Evolutionary conservation across 1,140 invertebrate genomes (phyloP), one percentile per base, ranked within the genome.

Genomic region (Penaeus vannamei): DNA sequence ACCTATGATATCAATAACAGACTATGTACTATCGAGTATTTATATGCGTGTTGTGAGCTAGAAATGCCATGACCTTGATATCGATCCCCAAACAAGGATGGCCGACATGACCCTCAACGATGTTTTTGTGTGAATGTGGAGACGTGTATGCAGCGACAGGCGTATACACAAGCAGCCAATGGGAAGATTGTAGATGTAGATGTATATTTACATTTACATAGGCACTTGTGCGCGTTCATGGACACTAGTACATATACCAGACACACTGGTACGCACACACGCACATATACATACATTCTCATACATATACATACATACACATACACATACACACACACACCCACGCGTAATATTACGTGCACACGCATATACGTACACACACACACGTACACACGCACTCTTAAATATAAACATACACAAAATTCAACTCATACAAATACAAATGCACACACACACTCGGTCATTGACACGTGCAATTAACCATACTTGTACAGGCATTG

Each of bases 161-260:
- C n/a, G n/a, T 32, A 72, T 32, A 8, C 69, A 72, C 23, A 72
- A 26, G 26, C n/a, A 72, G 26, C 26, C 26, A 72, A n/a, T 32
- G 32, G 14, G 32, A 17, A 60, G 26, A 60, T n/a, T 59, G 32
- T 60, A 59, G 53, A 59, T 83, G 32, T 64, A 83, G 59, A 32
- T 83, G 32, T 83, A 83, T 29, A 83, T 83, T 61, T 83, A 14
- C 32, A 83, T 83, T 60, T 83, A 61, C 14, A 59, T 59, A 62
- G 59, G 36, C 61, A 83, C 29, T 26, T 61, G 36, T 83, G 36
- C 36, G 26, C 36, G n/a, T 83, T 26, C 23, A 3, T 83, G 26
- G 12, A 60, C 61, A 83, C 29, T 23, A 8, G 60, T 82, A 59
- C 42, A 82, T 53, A 82, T 10, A 59, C 42, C 19, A 66, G 7